These are phyloP conservation scores for Simalia tracyae DNA, from an alignment of 2,797 vertebrate genomes.

Conservation along the genomic window DNA sequence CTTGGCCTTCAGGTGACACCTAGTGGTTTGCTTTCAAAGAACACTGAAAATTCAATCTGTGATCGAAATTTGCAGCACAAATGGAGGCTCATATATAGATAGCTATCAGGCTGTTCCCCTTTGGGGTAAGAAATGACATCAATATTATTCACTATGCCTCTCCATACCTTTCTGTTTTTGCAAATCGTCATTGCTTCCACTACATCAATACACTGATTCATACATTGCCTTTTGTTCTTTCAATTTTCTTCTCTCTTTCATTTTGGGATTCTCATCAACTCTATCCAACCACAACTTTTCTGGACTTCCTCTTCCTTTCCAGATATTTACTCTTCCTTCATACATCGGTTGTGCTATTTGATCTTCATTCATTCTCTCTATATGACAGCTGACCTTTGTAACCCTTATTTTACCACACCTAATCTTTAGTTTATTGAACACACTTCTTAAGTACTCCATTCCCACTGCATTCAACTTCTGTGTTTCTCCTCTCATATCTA, in stretches of 20 bases:
- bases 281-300: neutral
- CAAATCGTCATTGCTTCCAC: neutral
- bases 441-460: neutral
- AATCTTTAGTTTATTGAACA: neutral
- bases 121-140: neutral
- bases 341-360: neutral
- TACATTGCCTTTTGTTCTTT: neutral
- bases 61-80: neutral
- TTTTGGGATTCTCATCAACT: neutral
- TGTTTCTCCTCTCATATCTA: neutral
- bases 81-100: neutral
- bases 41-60: neutral
- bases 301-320: neutral
- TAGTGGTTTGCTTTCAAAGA: slow-evolving; percentile 8
- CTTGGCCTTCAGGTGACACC: slow-evolving; percentile 21
- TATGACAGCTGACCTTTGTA: neutral
- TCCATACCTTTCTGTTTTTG: neutral
- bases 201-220: neutral
- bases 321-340: neutral
- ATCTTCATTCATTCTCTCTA: neutral
- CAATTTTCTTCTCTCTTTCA: neutral
- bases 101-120: neutral
- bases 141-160: neutral
- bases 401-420: neutral
- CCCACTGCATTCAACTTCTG: neutral